phyloP scores from a whole-genome alignment of 2,888 invertebrate genomes.

The Parascotia fuliginaria region DNA sequence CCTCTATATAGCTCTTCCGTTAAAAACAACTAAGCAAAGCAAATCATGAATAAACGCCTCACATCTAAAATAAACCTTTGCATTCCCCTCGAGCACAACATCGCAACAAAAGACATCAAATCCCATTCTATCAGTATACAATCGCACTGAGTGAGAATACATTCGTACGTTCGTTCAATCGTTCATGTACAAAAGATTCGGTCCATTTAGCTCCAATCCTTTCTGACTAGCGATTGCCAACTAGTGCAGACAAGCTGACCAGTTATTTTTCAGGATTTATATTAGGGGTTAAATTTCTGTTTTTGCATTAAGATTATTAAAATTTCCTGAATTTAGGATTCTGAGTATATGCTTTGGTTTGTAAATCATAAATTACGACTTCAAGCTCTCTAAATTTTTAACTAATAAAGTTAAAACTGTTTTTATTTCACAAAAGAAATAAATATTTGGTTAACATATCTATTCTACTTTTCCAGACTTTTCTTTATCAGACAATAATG shows the following conservation, averaged over 20 bases:
- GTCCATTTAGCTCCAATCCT: constrained; percentile 39
- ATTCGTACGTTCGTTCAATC: constrained; percentile 6
- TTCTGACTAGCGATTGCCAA: constrained; percentile 21
- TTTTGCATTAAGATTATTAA: neutral
- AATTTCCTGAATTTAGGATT: too few relatives aligned
- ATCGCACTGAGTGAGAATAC: constrained; percentile 26
- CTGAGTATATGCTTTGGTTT: too few relatives aligned
- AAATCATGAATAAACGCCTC: neutral
- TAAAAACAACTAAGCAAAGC: neutral
- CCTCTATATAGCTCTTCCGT: too few relatives aligned
- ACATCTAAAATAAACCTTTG: constrained; percentile 3
- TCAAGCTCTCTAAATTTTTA: too few relatives aligned
- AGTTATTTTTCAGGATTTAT: constrained; percentile 35
- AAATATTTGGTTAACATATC: too few relatives aligned
- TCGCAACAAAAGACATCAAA: constrained; percentile 21
- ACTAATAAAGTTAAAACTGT: too few relatives aligned
- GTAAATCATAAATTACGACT: too few relatives aligned
- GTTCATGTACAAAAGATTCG: constrained; percentile 16
- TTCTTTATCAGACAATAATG: too few relatives aligned
- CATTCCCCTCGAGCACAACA: constrained; percentile 15
- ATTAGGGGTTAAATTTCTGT: neutral
- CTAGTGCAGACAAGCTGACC: constrained; percentile 30
- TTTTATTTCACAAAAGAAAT: too few relatives aligned
- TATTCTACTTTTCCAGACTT: too few relatives aligned
- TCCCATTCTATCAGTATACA: constrained; percentile 19